Evolutionary conservation across 2,797 vertebrate species (phyloP).

Genomic region (Sitta carolinensis): DNA sequence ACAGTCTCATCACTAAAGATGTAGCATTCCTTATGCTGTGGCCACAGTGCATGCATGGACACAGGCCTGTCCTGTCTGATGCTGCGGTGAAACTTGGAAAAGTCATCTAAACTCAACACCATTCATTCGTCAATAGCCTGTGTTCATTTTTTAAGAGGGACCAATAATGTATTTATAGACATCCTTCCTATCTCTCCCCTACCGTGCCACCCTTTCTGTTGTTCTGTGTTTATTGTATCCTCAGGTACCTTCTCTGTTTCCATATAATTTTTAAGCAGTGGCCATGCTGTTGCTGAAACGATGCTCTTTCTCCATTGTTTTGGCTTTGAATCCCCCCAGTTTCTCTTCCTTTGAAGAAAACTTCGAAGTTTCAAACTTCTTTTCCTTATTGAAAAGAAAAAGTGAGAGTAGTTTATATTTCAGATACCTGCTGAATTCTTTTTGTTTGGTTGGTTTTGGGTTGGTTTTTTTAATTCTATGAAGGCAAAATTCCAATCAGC

Average conservation of each 20-base stretch:
- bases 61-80: neutral
- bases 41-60: fast-evolving
- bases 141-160: neutral
- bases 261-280: neutral
- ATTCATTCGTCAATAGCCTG: neutral
- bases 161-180: neutral
- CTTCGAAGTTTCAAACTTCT: too few species aligned
- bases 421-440: neutral
- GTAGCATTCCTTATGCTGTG: neutral
- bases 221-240: neutral
- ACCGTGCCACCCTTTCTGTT: neutral
- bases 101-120: neutral
- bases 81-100: neutral
- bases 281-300: neutral
- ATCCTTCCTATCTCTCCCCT: neutral
- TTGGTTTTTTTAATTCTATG: neutral
- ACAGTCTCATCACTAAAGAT: neutral
- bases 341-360: neutral
- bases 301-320: neutral
- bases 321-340: fast-evolving
- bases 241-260: neutral
- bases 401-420: neutral
- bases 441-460: neutral
- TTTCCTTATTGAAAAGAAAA: neutral
- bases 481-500: neutral